Evolutionary conservation across 2,113 vertebrate genomes (phyloP).

Genomic region (Cnemophilus loriae): DNA sequence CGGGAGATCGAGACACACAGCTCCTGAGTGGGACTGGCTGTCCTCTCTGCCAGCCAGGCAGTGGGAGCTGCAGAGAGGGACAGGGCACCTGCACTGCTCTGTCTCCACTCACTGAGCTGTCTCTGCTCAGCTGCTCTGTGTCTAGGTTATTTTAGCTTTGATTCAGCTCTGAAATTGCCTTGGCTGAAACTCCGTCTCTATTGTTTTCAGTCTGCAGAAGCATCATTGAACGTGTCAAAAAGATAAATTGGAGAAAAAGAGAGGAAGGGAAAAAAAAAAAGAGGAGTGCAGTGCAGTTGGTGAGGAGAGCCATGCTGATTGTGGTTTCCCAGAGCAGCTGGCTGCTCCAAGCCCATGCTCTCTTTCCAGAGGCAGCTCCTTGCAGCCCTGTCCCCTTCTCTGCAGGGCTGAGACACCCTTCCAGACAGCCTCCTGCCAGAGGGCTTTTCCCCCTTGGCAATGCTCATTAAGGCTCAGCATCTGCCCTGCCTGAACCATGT

Average conservation of each 20-base stretch:
- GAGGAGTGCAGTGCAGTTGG: neutral
- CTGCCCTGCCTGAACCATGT: neutral
- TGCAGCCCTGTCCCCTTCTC: neutral
- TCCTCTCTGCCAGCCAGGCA: neutral
- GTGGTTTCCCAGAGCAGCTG: neutral
- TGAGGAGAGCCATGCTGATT: neutral
- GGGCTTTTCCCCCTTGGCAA: neutral
- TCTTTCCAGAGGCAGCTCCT: neutral
- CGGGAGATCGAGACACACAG: neutral
- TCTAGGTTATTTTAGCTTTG: conserved; percentile 12
- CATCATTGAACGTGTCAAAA: conserved; percentile 30
- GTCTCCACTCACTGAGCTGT: neutral
- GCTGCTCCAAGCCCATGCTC: neutral
- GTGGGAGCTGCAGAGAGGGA: neutral
- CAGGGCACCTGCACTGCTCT: neutral
- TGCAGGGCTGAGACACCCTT: neutral
- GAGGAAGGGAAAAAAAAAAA: too few relatives aligned
- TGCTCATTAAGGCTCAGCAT: neutral
- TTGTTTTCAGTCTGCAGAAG: conserved; percentile 39
- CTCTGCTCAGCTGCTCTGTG: neutral
- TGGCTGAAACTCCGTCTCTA: conserved; percentile 26
- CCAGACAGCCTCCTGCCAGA: neutral
- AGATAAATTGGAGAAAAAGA: conserved; percentile 29
- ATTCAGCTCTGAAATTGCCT: conserved; percentile 11
- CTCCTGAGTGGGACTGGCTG: neutral